Evolutionary conservation across 2,888 invertebrate genomes (phyloP), one percentile per base, ranked within the genome.

Genomic region (Idaea dimidiata): DNA sequence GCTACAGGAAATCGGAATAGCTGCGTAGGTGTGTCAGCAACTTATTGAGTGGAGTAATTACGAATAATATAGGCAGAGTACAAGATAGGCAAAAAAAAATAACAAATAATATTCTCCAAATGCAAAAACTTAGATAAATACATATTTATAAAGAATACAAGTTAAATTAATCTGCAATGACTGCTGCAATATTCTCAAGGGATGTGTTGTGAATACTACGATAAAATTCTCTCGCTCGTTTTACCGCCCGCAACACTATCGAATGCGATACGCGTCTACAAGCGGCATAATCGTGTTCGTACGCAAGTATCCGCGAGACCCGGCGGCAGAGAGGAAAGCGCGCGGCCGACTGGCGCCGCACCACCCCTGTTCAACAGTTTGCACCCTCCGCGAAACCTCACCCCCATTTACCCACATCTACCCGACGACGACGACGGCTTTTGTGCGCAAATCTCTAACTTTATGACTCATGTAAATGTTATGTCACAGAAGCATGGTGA

Each of bases 341-440:
- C 81, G 78, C 88, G 87, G 82, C 88, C 79, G 81, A 89, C 91
- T 90, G 89, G 86, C 88, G 89, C 82, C 87, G 69, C 73, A 70
- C 80, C 87, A 85, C 89, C 89, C 89, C 83, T 74, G 86, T 79
- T 91, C 91, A 91, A 91, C 91, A 91, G 91, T 87, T 91, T 84
- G 85, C 89, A 87, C 89, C 90, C 89, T 79, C 80, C 56, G 77
- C 78, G 74, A 75, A 77, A 77, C 74, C 76, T 73, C 81, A 83
- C 82, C 86, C 87, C 82, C 75, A 66, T 70, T 72, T 31, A 60
- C 61, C 60, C 61, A 64, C 65, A 55, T 43, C 43, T 43, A 43
- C 43, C 5, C 43, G 10, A 33, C 1, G 33, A 43, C 43, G 43
- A 43, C 43, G 59, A 59, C 61, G 64, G 64, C 70, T 68, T 65